Evolutionary conservation across 2,888 invertebrate genomes (phyloP), one percentile per base, ranked within the genome.

Genomic region (Chaetogeoica ovagalla): DNA sequence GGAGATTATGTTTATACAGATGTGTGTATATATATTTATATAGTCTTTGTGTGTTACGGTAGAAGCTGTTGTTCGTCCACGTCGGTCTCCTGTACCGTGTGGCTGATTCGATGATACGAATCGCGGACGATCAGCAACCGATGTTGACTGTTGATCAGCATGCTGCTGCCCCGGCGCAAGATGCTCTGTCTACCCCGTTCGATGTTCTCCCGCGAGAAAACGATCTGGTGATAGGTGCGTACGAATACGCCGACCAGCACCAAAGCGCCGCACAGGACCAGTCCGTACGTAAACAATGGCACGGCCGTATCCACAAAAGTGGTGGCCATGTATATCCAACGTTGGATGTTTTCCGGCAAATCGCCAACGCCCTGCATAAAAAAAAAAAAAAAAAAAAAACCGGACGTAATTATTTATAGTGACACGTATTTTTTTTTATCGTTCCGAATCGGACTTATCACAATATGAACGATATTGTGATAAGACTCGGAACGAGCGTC

Each of bases 271-370:
- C 91, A 86, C 72, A 91, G 86, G 82, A 94, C 92, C 86, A 91
- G 89, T 43, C 92, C 90, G 86, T 93, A 94, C 2, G 91, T 90
- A 73, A 92, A 86, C 19, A 91, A 84, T 0, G 94, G 93, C 23
- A 90, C 91, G 0, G 91, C 90, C 43, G 91, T 86, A 21, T 94
- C 94, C 0, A 91, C 92, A 82, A 94, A 90, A 0, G 93, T 92
- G 2, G 94, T 94, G 21, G 92, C 92, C 65, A 94, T 85, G 86
- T 91, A 94, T 30, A 94, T 90, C 93, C 93, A 94, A 37, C 93
- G 89, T 85, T 92, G 90, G 81, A 95, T 94, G n/a, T 92, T 88
- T 0, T 93, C 92, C 0, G 93, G 90, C 11, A 95, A 86, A 83
- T 94, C 94, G 75, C 92, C 92, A 63, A 94, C 89, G 17, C 94